These are phyloP conservation scores for Parapsyche elsis DNA, from an alignment of 1,140 invertebrate genomes.

Conservation along the genomic window DNA sequence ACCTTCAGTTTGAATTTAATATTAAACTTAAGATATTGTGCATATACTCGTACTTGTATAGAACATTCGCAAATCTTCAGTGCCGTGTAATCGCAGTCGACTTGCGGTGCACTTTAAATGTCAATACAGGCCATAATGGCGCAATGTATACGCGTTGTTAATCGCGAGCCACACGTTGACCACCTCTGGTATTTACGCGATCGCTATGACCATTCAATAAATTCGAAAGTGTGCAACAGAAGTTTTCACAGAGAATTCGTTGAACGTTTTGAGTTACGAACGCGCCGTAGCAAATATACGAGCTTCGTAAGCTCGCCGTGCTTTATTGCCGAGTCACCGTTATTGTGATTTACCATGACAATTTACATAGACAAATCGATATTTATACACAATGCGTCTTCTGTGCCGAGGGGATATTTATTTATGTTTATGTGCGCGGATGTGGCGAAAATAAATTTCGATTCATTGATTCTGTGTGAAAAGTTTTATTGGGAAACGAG, in stretches of 20 bases:
- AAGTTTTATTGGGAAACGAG: too few relatives aligned
- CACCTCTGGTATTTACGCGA: neutral
- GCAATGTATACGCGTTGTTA: neutral
- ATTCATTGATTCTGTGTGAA: too few relatives aligned
- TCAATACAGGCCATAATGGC: neutral
- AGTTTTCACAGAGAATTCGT: neutral
- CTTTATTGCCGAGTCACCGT: constrained; percentile 16
- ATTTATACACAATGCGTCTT: neutral
- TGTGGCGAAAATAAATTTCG: too few relatives aligned
- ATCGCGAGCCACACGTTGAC: neutral
- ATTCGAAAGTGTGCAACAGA: neutral
- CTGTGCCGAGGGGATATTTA: too few relatives aligned
- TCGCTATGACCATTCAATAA: neutral
- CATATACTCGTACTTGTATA: too few relatives aligned
- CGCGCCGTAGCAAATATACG: neutral
- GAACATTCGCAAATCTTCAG: too few relatives aligned
- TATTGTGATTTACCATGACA: constrained; percentile 4
- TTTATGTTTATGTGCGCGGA: too few relatives aligned
- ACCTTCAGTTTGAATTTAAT: too few relatives aligned
- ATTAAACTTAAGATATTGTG: too few relatives aligned
- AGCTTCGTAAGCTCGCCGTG: neutral
- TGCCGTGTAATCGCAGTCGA: too few relatives aligned
- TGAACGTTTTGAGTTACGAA: constrained; percentile 1
- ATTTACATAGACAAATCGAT: constrained; percentile 30
- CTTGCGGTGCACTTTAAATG: neutral